A percentile compares a stretch with the other conserved stretches of the same genome.
These are phyloP conservation scores for Pollenia griseotomentosa DNA, from an alignment of 2,888 invertebrate species.

Conservation along the genomic window DNA sequence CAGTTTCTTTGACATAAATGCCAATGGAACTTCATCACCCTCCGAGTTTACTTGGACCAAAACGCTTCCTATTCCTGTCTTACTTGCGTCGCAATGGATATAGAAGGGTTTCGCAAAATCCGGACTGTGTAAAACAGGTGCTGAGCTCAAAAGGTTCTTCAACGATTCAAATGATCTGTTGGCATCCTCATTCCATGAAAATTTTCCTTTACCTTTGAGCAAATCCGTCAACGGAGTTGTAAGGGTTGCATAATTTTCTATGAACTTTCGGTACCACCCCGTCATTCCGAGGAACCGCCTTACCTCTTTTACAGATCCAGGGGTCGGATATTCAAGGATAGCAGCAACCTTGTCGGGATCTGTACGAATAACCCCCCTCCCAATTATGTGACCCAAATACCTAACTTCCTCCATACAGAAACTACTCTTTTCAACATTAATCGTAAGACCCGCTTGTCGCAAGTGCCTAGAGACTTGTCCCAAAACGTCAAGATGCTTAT, in stretches of 20 bases:
- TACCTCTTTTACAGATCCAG: not conserved
- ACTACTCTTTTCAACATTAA: not conserved
- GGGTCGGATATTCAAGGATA: not conserved
- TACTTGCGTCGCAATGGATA: too few species aligned
- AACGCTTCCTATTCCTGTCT: too few species aligned
- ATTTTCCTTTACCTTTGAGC: constrained; percentile 13
- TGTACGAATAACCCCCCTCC: not conserved
- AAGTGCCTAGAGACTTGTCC: not conserved
- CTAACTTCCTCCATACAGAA: not conserved
- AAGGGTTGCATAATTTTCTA: too few species aligned
- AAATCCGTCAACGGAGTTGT: not conserved
- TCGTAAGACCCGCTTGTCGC: not conserved
- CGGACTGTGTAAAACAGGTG: constrained; percentile 4
- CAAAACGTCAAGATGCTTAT: not conserved
- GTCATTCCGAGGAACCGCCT: not conserved
- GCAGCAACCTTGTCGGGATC: not conserved
- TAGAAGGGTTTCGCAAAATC: too few species aligned
- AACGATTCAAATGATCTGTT: not conserved
- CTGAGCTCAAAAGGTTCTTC: not conserved
- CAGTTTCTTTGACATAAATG: too few species aligned
- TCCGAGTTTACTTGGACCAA: too few species aligned
- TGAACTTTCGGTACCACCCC: not conserved
- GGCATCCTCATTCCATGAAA: constrained; percentile 14
- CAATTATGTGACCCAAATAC: not conserved
- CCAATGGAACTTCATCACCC: too few species aligned